Evolutionary conservation across 2,797 vertebrate genomes (phyloP).

Genomic region (Dendrocincla fuliginosa): DNA sequence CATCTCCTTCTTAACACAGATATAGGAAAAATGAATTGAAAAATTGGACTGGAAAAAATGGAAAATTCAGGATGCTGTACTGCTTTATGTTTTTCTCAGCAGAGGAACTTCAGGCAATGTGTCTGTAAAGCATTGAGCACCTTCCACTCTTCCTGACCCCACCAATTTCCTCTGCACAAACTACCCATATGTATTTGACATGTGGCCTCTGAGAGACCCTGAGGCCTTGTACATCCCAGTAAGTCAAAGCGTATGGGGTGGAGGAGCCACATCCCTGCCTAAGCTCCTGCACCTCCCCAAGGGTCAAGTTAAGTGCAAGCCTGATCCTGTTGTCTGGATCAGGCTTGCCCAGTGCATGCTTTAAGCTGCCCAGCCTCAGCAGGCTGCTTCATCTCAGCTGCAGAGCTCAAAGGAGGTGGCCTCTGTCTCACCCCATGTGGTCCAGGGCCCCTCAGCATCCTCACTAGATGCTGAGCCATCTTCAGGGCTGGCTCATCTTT

Average conservation of each 20-base stretch:
- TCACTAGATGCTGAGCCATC: neutral
- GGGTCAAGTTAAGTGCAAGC: constrained; percentile 18
- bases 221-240: neutral
- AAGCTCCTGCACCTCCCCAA: neutral
- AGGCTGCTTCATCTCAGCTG: neutral
- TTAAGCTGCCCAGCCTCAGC: neutral
- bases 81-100: neutral
- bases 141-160: neutral
- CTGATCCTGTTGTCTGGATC: neutral
- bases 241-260: neutral
- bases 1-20: neutral
- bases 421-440: accelerated
- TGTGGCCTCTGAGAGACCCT: neutral
- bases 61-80: neutral
- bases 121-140: neutral
- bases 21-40: neutral
- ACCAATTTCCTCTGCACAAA: neutral
- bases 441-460: neutral
- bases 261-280: neutral
- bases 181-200: neutral
- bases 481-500: neutral
- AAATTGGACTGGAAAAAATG: neutral
- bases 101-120: neutral
- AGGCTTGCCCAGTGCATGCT: neutral
- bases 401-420: neutral